Percentiles rank a stretch among this genome's conserved stretches.
Evolutionary conservation across 1,140 invertebrate species (phyloP).

Genomic region (Macrosteles quadrilineatus): DNA sequence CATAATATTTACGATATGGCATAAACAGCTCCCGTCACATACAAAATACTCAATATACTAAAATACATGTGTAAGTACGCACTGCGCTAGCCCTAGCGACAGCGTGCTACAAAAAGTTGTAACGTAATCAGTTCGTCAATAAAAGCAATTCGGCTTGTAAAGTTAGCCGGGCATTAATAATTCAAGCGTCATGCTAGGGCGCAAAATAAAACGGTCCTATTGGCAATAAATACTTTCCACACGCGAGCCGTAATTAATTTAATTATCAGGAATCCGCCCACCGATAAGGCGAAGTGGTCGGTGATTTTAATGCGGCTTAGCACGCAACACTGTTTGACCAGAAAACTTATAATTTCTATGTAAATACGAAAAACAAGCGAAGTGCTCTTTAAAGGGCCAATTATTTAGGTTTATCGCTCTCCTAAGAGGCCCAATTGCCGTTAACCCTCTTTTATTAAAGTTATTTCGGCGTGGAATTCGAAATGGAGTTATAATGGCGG

Average conservation of each 20-base stretch:
- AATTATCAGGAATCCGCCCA: conserved; percentile 20
- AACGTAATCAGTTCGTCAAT: neutral
- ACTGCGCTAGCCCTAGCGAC: no score
- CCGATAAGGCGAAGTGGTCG: conserved; percentile 4
- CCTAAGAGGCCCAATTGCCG: neutral
- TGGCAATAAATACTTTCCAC: conserved; percentile 1
- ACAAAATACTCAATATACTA: no score
- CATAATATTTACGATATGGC: no score
- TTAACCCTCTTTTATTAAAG: no score
- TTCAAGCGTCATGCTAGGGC: neutral
- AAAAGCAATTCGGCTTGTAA: no score
- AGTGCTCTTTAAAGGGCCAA: no score
- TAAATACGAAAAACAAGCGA: neutral
- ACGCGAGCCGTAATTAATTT: conserved; percentile 26
- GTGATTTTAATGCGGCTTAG: neutral
- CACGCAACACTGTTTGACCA: conserved; percentile 9
- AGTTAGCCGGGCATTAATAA: no score
- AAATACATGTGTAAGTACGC: no score
- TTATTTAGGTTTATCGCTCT: conserved; percentile 4
- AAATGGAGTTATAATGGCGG: no score
- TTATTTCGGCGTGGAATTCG: no score
- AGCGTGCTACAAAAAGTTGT: no score
- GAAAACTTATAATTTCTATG: conserved; percentile 13
- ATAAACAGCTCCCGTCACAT: no score
- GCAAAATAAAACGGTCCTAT: conserved; percentile 26